Evolutionary conservation across 2,888 invertebrate genomes (phyloP), one percentile per base, ranked within the genome.

Genomic region (Timandra comae): DNA sequence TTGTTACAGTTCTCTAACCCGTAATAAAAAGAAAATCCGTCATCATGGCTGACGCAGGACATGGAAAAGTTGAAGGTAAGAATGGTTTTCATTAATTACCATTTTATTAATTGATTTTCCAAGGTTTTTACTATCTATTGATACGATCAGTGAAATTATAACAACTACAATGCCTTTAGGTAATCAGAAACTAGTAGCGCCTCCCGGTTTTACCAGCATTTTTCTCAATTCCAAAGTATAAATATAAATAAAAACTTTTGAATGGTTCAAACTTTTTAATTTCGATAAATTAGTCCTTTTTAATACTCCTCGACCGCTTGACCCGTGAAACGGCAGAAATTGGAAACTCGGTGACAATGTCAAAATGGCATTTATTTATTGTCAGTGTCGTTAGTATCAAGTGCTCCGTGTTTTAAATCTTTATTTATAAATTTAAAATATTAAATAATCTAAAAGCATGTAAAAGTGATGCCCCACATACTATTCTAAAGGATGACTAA

Each of bases 41-140:
- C 35, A 56, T 35, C 12, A 61, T 61, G 62, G 54, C 52, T 32
- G 62, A 60, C 43, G 30, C 42, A 11, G 45, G 41, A 32, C 52
- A 50, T 36, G 49, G 44, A 12, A 63, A 62, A 38, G 45, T 61
- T 36, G 63, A 63, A 55, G 59, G 62, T 60, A 50, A 46, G 29
- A 28, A 24, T 26, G 19, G 28, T 11, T 35, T 20, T n/a, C n/a
- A n/a, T n/a, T n/a, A n/a, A n/a, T 12, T 13, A 20, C 12, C 27
- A 16, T 29, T 31, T 31, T 16, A 19, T 30, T 29, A 20, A 20
- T 19, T 27, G 8, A 22, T 9, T 7, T 16, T 16, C 4, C 12
- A 12, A 7, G 7, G 20, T 7, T 20, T 7, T 7, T 20, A 20
- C 20, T 12, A 13, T 12, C 11, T 7, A 27, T 5, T 2, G 12